Evolutionary conservation across 1,140 invertebrate species (phyloP).

Genomic region (Drosophila trapezifrons): DNA sequence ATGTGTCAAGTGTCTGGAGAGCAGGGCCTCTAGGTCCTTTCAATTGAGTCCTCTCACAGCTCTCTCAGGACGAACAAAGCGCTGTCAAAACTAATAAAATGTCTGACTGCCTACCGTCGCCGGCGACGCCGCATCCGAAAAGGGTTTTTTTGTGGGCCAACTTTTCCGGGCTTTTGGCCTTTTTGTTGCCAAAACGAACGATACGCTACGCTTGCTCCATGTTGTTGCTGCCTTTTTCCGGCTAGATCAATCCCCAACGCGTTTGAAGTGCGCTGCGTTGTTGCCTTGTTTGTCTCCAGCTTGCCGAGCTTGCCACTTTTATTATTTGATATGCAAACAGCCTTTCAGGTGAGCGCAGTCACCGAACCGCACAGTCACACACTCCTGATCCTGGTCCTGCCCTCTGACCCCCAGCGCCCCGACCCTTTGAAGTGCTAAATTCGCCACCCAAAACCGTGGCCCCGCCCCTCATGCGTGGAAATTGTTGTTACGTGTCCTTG

Average conservation of each 20-base stretch:
- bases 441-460: conserved; percentile 50
- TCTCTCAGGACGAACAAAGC: conserved; percentile 64
- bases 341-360: conserved; percentile 30
- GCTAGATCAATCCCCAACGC: conserved; percentile 61
- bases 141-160: conserved; percentile 55
- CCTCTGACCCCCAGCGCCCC: neutral
- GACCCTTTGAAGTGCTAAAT: conserved; percentile 65
- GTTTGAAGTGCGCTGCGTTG: conserved; percentile 63
- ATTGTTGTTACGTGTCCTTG: conserved; percentile 75
- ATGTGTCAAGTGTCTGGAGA: conserved; percentile 76
- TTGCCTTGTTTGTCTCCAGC: conserved; percentile 46
- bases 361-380: conserved; percentile 18
- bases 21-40: conserved; percentile 53
- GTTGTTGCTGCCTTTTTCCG: conserved; percentile 10
- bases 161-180: conserved; percentile 32
- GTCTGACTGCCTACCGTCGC: conserved; percentile 47
- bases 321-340: conserved; percentile 81
- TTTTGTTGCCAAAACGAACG: conserved; percentile 19
- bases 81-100: conserved; percentile 83
- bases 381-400: neutral
- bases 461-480: conserved; percentile 58
- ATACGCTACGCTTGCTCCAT: neutral
- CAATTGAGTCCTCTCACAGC: conserved; percentile 48
- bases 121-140: conserved; percentile 15
- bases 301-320: conserved; percentile 58